Percentiles rank a stretch among this genome's conserved stretches.
Conservation (phyloP, 2,113 vertebrate genomes). For the Sciurus niger region DNA sequence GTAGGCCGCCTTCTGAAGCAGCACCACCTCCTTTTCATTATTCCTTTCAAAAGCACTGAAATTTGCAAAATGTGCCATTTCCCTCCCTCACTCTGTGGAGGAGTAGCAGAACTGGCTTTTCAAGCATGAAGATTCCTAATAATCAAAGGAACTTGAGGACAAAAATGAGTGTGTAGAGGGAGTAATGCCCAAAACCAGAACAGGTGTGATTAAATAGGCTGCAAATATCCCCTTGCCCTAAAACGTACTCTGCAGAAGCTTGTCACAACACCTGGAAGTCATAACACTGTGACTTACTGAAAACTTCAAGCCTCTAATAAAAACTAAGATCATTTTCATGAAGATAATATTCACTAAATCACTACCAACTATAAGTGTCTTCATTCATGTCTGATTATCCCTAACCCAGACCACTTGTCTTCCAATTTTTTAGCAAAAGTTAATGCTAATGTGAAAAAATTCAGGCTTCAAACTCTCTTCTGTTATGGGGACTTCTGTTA, state of each 20-base stretch:
- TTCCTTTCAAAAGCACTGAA: conserved; percentile 81
- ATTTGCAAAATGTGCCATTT: conserved; percentile 79
- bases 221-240: background rate
- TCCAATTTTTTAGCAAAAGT: background rate
- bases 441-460: background rate
- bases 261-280: background rate
- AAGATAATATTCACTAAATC: conserved; percentile 17
- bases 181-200: background rate
- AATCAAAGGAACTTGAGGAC: conserved; percentile 72
- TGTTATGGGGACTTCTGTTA: background rate
- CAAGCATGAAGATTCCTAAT: conserved; percentile 77
- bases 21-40: conserved; percentile 80
- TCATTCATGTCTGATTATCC: background rate
- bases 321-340: conserved; percentile 6
- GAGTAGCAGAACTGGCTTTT: conserved; percentile 74
- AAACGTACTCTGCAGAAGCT: background rate
- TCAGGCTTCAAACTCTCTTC: background rate
- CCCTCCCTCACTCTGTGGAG: conserved; percentile 77
- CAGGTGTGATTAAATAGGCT: background rate
- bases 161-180: conserved; percentile 37
- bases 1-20: conserved; percentile 74
- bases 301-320: background rate
- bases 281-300: background rate
- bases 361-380: background rate
- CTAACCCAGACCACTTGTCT: background rate